Evolutionary conservation across 2,888 invertebrate species (phyloP).

Genomic region (Mimachlamys varia): DNA sequence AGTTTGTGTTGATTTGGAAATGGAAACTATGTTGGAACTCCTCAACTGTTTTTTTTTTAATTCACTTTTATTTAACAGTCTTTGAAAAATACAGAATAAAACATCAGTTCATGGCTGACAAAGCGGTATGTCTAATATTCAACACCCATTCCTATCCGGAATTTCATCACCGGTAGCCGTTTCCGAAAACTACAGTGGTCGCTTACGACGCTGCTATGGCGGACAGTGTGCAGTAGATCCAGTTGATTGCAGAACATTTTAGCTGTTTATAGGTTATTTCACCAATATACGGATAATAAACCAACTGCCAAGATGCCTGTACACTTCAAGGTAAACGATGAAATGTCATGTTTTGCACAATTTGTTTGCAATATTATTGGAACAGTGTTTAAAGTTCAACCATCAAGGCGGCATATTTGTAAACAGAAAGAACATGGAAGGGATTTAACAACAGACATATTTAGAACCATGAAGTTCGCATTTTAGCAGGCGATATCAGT

Average conservation of each 20-base stretch:
- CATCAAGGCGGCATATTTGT: neutral
- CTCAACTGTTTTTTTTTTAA: too few relatives aligned
- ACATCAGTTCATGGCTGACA: too few relatives aligned
- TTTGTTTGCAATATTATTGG: neutral
- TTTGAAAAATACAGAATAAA: too few relatives aligned
- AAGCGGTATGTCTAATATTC: too few relatives aligned
- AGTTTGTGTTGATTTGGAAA: too few relatives aligned
- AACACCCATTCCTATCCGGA: neutral
- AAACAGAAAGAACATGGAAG: neutral
- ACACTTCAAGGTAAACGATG: neutral
- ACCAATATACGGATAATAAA: neutral
- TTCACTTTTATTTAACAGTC: too few relatives aligned
- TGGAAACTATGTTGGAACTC: too few relatives aligned
- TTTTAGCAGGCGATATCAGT: neutral
- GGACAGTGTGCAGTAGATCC: neutral
- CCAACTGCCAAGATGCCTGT: neutral
- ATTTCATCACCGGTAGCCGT: neutral
- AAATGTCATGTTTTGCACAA: neutral
- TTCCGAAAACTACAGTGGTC: neutral
- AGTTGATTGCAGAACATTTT: neutral
- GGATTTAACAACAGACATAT: neutral
- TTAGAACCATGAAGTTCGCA: neutral
- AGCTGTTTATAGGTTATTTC: neutral
- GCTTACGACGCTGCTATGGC: slow-evolving; percentile 35
- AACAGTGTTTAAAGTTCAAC: neutral